These are phyloP conservation scores for Lasiurus cinereus DNA, from an alignment of 2,113 vertebrate species.

Conservation along the genomic window DNA sequence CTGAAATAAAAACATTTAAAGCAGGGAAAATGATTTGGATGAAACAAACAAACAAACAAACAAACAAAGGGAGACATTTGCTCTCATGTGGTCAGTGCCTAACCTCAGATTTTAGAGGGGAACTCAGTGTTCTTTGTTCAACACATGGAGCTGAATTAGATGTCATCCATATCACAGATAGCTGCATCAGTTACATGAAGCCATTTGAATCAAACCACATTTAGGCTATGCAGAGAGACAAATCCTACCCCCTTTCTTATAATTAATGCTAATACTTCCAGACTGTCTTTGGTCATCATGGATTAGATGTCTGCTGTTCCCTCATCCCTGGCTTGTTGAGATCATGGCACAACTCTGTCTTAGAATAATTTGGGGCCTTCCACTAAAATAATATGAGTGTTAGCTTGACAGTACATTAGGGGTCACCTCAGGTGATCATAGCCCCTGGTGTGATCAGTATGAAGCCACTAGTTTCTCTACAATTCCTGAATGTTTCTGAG, in stretches of 20 bases:
- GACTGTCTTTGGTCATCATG: neutral
- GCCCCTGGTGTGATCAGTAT: neutral
- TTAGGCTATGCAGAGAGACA: neutral
- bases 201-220: neutral
- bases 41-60: slow-evolving; percentile 9
- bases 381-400: neutral
- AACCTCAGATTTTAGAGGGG: neutral
- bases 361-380: neutral
- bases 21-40: neutral
- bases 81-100: neutral
- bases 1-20: slow-evolving; percentile 17
- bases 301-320: neutral
- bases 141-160: neutral
- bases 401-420: neutral
- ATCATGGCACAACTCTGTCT: neutral
- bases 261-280: neutral
- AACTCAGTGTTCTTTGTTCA: slow-evolving; percentile 7
- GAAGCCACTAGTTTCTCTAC: neutral
- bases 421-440: neutral
- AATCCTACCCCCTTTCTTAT: neutral
- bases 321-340: neutral
- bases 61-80: neutral
- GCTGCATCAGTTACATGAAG: neutral
- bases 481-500: neutral
- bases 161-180: neutral